Evolutionary conservation across 2,113 vertebrate species (phyloP).

Genomic region (Gobio gobio): DNA sequence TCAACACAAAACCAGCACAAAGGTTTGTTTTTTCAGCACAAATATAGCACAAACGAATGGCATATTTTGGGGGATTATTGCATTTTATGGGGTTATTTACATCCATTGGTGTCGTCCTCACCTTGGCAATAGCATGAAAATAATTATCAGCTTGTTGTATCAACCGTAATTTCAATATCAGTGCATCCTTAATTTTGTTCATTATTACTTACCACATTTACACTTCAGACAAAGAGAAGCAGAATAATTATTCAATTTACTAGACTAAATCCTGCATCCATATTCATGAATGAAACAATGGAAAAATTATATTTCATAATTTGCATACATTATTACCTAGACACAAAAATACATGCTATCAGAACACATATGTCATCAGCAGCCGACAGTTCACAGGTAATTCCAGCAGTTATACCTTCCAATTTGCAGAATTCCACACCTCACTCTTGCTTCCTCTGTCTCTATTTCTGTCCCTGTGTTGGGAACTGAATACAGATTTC

Average conservation of each 20-base stretch:
- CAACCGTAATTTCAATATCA: not conserved
- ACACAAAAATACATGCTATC: not conserved
- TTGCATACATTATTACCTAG: not conserved
- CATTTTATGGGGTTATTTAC: not conserved
- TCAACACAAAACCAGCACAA: too few species aligned
- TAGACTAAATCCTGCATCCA: not conserved
- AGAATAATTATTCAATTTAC: constrained; percentile 5
- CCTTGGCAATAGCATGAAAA: not conserved
- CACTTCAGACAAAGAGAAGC: constrained; percentile 9
- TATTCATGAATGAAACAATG: not conserved
- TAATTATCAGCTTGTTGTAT: not conserved
- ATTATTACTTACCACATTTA: constrained; percentile 31
- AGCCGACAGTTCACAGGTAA: constrained; percentile 1
- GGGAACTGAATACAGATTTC: constrained; percentile 53
- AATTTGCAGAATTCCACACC: constrained; percentile 39
- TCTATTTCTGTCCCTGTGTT: constrained; percentile 47
- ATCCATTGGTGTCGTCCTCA: not conserved
- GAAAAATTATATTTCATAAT: constrained; percentile 4
- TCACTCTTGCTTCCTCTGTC: constrained; percentile 22
- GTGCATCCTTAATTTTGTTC: not conserved
- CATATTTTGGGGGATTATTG: too few species aligned
- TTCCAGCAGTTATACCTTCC: constrained; percentile 30
- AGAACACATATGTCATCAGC: not conserved
- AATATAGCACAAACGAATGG: too few species aligned
- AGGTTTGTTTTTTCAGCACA: too few species aligned